Evolutionary conservation across 2,113 vertebrate species (phyloP).

Genomic region (Pterocles orientalis): DNA sequence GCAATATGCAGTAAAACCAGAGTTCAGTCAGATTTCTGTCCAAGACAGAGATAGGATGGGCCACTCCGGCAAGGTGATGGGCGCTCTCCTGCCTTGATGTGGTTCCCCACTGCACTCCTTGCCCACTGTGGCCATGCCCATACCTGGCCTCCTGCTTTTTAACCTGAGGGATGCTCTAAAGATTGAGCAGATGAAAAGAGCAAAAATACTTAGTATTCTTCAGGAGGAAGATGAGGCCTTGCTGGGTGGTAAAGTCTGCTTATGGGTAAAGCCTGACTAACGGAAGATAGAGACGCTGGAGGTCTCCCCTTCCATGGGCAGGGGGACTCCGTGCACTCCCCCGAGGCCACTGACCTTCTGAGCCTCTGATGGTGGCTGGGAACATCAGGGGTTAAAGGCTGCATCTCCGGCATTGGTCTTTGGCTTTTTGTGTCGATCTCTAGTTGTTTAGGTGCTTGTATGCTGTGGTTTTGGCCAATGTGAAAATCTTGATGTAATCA

Average conservation of each 20-base stretch:
- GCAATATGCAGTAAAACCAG: neutral
- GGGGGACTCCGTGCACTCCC: neutral
- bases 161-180: neutral
- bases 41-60: rapidly evolving
- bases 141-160: rapidly evolving
- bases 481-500: neutral
- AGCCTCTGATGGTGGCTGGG: neutral
- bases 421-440: neutral
- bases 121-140: rapidly evolving
- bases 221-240: neutral
- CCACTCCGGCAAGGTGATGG: rapidly evolving
- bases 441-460: neutral
- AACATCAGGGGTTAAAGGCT: rapidly evolving
- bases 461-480: rapidly evolving
- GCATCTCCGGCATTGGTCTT: neutral
- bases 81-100: rapidly evolving
- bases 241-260: neutral
- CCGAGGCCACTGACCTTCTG: neutral
- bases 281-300: neutral
- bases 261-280: neutral
- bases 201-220: neutral
- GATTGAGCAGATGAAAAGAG: neutral
- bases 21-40: neutral
- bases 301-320: neutral
- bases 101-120: rapidly evolving